Evolutionary conservation across 2,113 vertebrate species (phyloP), one percentile per base, ranked within the genome.

Genomic region (Phalacrocorax pelagicus): DNA sequence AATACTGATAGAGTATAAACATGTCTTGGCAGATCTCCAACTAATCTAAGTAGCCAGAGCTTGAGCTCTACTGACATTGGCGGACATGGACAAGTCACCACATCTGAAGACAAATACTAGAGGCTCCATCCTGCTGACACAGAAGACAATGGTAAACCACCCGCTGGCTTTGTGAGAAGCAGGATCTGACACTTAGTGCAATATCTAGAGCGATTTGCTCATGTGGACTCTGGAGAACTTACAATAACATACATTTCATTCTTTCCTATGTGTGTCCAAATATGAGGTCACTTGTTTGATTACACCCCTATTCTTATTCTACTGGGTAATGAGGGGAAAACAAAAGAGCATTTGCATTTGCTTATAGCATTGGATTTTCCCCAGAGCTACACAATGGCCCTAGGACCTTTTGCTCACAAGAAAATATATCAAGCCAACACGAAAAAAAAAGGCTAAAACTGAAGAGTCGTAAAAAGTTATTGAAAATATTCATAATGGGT

Each of bases 391-490:
- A 86, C 89, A 97, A 82, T 86, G 58, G 59, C 30, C 69, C 17
- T 67, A 95, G 95, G 94, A 96, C 17, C 32, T 93, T 96, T 95
- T 96, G 54, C 92, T 92, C 86, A 73, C 57, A 95, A 83, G 92
- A 96, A 95, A 95, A 87, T 85, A 54, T 92, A 92, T 85, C 16
- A 71, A 95, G 62, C 52, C 90, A 93, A 84, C 52, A 94, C 87
- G 46, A 47, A 92, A 58, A 91, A 91, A 9, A 36, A 55, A 29
- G 4, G 30, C 15, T 22, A 17, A 49, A 92, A 47, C 17, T 65
- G 72, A 96, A 91, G 81, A 75, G 34, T 52, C 95, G 12, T 89
- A 97, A 97, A 97, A 95, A 86, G 72, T 96, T 97, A 83, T 88
- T 94, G 83, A 97, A 98, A 92, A 42, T 75, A 67, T 69, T 92